phyloP scores from a whole-genome alignment of 2,113 vertebrate genomes.

The Hiodon tergisus region DNA sequence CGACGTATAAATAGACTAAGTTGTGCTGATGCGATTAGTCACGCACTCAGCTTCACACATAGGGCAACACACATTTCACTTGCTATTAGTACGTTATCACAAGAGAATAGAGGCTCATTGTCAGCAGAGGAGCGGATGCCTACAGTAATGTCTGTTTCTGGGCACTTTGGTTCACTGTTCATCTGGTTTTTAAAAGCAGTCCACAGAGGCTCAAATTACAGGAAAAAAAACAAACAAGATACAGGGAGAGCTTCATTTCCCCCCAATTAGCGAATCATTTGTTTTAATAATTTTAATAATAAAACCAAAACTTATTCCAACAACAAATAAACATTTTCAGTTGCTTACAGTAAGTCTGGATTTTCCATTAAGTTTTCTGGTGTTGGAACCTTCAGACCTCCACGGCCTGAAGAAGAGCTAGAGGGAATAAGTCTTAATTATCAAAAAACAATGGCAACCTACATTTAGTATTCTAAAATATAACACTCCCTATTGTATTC shows the following conservation, averaged over 20 bases:
- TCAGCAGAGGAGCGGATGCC: neutral
- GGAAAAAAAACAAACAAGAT: conserved; percentile 8
- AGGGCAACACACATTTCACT: too few species aligned
- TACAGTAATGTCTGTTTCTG: neutral
- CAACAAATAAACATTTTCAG: too few species aligned
- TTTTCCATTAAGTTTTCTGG: too few species aligned
- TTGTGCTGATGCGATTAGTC: conserved; percentile 4
- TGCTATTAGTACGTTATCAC: too few species aligned
- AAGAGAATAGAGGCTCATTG: too few species aligned
- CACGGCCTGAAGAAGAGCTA: neutral
- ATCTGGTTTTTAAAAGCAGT: conserved; percentile 1
- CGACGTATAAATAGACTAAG: conserved; percentile 16
- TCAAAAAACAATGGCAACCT: conserved; percentile 1
- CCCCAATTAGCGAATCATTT: neutral
- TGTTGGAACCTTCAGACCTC: too few species aligned
- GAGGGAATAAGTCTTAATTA: conserved; percentile 7
- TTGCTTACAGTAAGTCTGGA: too few species aligned
- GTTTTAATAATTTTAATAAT: too few species aligned
- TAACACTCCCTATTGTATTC: neutral
- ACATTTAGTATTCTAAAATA: neutral
- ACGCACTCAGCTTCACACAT: neutral
- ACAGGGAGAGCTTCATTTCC: neutral
- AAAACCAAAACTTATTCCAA: neutral
- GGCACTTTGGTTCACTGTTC: neutral
- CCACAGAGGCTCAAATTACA: neutral